Conservation (phyloP, 2,797 vertebrate species). For the Meda fulgida region DNA sequence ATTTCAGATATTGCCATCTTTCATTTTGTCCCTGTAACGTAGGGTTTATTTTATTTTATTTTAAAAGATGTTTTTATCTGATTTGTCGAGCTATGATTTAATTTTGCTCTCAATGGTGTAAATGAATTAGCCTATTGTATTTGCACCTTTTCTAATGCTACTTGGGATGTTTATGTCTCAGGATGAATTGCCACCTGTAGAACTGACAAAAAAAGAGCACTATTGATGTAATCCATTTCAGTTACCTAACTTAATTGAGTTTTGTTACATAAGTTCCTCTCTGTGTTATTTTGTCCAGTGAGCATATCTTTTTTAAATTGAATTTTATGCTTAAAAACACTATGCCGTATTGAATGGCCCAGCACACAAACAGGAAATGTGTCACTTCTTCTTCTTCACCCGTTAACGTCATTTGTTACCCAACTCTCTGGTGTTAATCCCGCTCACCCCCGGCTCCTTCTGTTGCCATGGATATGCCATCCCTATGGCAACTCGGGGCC, state of each 20-base stretch:
- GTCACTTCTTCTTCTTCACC: constrained; percentile 62
- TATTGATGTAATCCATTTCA: not conserved
- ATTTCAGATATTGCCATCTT: no score
- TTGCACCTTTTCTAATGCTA: not conserved
- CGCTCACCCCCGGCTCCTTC: constrained; percentile 70
- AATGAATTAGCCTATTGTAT: constrained; percentile 9
- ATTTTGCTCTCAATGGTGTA: not conserved
- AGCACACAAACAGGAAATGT: constrained; percentile 63
- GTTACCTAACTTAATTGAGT: constrained; percentile 37
- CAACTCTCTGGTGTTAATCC: constrained; percentile 73
- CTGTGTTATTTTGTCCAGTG: not conserved
- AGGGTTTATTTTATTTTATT: not conserved
- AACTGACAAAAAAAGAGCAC: not conserved
- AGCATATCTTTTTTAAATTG: constrained; percentile 20
- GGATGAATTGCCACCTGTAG: not conserved
- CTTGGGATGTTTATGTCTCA: not conserved
- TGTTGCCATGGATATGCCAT: constrained; percentile 85
- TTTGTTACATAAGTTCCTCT: constrained; percentile 33
- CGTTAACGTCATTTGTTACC: constrained; percentile 74
- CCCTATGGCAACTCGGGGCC: constrained; percentile 81
- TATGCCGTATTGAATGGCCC: constrained; percentile 32
- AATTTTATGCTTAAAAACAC: constrained; percentile 44
- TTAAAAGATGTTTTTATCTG: not conserved
- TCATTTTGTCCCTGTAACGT: not conserved
- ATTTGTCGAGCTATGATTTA: constrained; percentile 13